A percentile compares a stretch with the other conserved stretches of the same genome.
phyloP scores from a whole-genome alignment of 2,797 vertebrate genomes.

The Zalophus californianus region DNA sequence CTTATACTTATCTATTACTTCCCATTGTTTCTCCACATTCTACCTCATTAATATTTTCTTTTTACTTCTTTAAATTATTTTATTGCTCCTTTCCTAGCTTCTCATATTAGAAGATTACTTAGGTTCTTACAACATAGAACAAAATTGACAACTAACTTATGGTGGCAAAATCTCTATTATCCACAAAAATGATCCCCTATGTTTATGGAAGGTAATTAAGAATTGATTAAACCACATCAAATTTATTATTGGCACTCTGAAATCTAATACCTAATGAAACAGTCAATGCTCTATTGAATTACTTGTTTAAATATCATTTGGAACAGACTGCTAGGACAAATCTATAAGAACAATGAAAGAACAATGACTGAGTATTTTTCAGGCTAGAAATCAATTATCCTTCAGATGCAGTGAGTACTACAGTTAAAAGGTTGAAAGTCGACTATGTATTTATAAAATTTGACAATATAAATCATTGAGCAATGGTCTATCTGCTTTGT shows the following conservation, averaged over 20 bases:
- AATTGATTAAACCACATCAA: slow-evolving; percentile 12
- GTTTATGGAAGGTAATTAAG: slow-evolving; percentile 45
- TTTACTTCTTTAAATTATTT: slow-evolving; percentile 24
- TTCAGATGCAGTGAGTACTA: slow-evolving; percentile 49
- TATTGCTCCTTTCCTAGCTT: background rate
- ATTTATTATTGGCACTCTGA: slow-evolving; percentile 10
- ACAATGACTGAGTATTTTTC: slow-evolving; percentile 40
- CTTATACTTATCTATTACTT: background rate
- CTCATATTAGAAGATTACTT: background rate
- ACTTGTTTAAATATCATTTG: slow-evolving; percentile 54
- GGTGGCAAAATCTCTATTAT: slow-evolving; percentile 24
- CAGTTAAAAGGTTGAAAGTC: slow-evolving; percentile 48
- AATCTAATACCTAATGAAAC: slow-evolving; percentile 28
- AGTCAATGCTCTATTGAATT: slow-evolving; percentile 47
- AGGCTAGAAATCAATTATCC: slow-evolving; percentile 53
- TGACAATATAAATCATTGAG: slow-evolving; percentile 60
- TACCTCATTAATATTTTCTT: slow-evolving; percentile 19
- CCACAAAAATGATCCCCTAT: background rate
- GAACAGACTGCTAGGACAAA: background rate
- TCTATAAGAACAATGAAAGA: slow-evolving; percentile 59
- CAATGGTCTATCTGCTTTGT: background rate
- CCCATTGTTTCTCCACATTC: background rate
- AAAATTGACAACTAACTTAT: background rate
- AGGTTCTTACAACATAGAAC: background rate
- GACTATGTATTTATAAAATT: slow-evolving; percentile 51